phyloP scores from a whole-genome alignment of 2,113 vertebrate species.

The Brachyhypopomus gauderio region DNA sequence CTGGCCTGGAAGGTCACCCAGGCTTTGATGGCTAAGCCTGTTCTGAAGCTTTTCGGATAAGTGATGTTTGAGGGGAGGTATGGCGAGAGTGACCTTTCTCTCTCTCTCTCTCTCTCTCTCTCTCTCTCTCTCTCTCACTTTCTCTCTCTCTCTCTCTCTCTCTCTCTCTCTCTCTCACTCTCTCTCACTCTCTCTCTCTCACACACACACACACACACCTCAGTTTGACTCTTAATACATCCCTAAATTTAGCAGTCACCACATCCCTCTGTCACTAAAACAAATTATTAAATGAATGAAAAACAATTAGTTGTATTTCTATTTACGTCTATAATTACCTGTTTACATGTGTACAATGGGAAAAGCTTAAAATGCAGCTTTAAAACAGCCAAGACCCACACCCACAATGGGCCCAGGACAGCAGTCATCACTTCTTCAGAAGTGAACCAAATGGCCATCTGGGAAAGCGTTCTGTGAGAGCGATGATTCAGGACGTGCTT shows the following conservation, averaged over 20 bases:
- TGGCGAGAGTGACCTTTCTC: not conserved
- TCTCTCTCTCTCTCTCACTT: not conserved
- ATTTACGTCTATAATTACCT: no score
- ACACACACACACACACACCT: not conserved
- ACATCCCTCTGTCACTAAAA: no score
- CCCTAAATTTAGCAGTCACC: no score
- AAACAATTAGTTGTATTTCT: no score
- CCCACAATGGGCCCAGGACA: not conserved
- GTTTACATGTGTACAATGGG: no score
- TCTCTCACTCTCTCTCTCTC: not conserved
- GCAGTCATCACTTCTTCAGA: not conserved
- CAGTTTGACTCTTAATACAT: no score
- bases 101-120: not conserved
- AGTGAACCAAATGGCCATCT: not conserved
- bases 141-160: not conserved
- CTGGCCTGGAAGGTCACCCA: not conserved
- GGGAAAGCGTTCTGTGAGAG: not conserved
- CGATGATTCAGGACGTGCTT: not conserved
- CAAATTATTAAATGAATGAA: no score
- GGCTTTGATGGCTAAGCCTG: conserved; percentile 26
- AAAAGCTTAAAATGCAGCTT: no score
- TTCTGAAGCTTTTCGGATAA: conserved; percentile 25
- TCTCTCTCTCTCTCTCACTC: not conserved
- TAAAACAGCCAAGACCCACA: not conserved
- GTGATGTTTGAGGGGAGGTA: conserved; percentile 24